Percentiles rank a stretch among this genome's conserved stretches.
These are phyloP conservation scores for Sinhomidia bicolor DNA, from an alignment of 2,888 invertebrate species.

Conservation along the genomic window DNA sequence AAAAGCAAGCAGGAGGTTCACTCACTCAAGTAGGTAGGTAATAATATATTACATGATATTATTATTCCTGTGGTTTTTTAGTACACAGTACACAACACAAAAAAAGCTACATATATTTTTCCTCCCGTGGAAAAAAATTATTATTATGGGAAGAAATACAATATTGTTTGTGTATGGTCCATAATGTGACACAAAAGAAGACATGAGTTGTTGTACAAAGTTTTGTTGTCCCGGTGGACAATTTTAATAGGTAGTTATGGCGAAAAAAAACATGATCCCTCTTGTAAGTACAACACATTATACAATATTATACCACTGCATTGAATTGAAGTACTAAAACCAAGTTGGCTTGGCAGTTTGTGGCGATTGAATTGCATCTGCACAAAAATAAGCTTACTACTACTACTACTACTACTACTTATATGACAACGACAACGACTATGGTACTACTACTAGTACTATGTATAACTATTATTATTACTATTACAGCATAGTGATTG, in stretches of 20 bases:
- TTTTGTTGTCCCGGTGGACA: constrained; percentile 2
- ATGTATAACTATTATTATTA: too few relatives aligned
- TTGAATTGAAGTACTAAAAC: constrained; percentile 13
- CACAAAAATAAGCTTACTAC: background rate
- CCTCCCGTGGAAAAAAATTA: background rate
- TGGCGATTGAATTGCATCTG: constrained; percentile 24
- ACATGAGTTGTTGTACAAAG: background rate
- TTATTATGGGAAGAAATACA: background rate
- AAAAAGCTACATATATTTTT: background rate
- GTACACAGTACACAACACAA: background rate
- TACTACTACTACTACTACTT: background rate
- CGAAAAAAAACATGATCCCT: background rate
- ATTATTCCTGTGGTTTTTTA: constrained; percentile 7
- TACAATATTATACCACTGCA: too few relatives aligned
- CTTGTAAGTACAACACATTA: background rate
- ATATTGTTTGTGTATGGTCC: constrained; percentile 5
- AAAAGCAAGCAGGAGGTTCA: too few relatives aligned
- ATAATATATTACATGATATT: background rate
- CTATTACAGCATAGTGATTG: background rate
- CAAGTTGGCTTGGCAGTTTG: background rate
- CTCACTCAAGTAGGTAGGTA: background rate
- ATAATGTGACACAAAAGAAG: constrained; percentile 31
- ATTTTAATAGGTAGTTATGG: background rate
- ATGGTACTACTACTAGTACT: background rate
- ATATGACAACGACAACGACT: too few relatives aligned